A percentile compares a stretch with the other conserved stretches of the same genome.
Evolutionary conservation across 2,113 vertebrate species (phyloP).

Genomic region (Manacus vitellinus): DNA sequence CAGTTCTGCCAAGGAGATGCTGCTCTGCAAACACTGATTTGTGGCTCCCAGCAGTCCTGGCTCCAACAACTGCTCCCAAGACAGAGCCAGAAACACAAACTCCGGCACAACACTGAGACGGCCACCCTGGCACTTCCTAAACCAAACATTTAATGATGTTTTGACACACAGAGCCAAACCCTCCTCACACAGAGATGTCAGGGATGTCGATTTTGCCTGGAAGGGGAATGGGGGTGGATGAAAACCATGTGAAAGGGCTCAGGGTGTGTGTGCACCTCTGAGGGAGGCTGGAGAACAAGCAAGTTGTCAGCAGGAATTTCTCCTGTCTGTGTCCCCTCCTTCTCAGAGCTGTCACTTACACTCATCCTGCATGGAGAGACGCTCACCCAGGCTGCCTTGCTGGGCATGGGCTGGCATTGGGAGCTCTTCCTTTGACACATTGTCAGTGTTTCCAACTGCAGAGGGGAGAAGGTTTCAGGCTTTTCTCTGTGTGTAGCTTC

Average conservation of each 20-base stretch:
- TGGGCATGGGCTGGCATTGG: background rate
- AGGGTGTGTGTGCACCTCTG: background rate
- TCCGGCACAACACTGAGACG: background rate
- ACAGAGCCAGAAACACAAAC: background rate
- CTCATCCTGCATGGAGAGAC: background rate
- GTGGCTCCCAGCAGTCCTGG: background rate
- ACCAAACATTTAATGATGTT: conserved; percentile 10
- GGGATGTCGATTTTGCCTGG: background rate
- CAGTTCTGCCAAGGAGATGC: background rate
- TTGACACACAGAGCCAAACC: background rate
- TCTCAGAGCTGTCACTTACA: background rate
- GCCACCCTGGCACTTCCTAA: background rate
- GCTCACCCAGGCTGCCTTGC: background rate
- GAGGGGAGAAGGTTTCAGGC: background rate
- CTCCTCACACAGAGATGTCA: background rate
- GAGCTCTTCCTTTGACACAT: background rate
- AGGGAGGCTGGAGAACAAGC: background rate
- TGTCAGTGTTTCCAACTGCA: accelerated
- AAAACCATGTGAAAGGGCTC: background rate
- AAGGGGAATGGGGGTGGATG: background rate
- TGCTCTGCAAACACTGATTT: background rate
- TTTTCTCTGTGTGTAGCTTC: background rate
- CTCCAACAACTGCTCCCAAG: background rate
- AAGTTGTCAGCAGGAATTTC: background rate
- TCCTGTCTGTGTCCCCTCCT: background rate